Evolutionary conservation across 2,797 vertebrate species (phyloP), one percentile per base, ranked within the genome.

Genomic region (Manis pentadactyla): DNA sequence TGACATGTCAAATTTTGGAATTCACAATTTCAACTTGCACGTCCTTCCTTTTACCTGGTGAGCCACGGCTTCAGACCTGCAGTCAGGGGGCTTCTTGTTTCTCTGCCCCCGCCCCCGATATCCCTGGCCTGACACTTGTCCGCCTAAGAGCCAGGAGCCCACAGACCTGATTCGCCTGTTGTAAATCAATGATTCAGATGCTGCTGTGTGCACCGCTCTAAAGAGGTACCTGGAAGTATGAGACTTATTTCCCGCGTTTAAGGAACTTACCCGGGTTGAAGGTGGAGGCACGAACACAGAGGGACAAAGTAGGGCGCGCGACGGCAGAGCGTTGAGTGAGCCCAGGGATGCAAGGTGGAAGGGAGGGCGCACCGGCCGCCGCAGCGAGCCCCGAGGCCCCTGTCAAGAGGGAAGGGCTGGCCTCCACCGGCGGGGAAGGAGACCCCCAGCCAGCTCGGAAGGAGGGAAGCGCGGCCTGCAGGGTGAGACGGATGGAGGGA

Each of bases 31-130:
- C 37, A 12, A 14, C 17, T 2, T 29, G 13, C 7, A 1, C 0
- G 10, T 29, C 11, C n/a, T 55, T 53, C 17, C 0, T 17, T 19
- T 5, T 21, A 46, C 61, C 0, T 9, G 0, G 19, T 31, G 1
- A 2, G 51, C 57, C 11, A 2, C 0, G 0, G 21, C 4, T 13
- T 5, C 5, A 34, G 19, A 42, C 15, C 29, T 4, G 12, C 5
- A 2, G 46, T 4, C 31, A 6, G 7, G 8, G 29, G 1, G 14
- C 19, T 10, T 17, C 12, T 14, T 37, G 18, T 7, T 23, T 25
- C 19, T 78, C 23, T 17, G 0, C 0, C 0, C 49, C 31, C 25
- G 0, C 0, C 49, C 31, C 25, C 27, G 0, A 39, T 15, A 14
- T 10, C 5, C 8, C 25, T 37, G 23, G 25, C 39, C 61, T 31